Base-by-base conservation (phyloP, 2,113 vertebrate species). In the Cheirogaleus medius region DNA sequence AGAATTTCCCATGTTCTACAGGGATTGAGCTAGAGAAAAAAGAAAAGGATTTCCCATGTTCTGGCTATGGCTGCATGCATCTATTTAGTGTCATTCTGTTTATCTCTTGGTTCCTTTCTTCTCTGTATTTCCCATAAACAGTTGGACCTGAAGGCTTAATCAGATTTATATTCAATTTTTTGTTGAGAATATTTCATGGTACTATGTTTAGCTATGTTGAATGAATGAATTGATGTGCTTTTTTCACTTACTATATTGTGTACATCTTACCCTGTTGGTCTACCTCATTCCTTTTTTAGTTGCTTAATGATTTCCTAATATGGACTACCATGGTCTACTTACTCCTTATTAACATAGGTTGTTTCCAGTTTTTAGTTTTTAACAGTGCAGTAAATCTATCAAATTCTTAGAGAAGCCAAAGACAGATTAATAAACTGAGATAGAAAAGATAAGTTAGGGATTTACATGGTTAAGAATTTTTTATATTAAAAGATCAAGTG, bases 61-160 rank as follows among this genome's bases (percentile, higher is more conserved):
- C 58, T 77, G 47, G 56, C 56, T 84, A 5, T 93, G 87, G 32
- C 86, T 37, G 73, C 91, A 69, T 66, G 8, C n/a, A 76, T 94
- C 9, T 86, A 94, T 78, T 90, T 88, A 85, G 71, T 94, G 81
- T 82, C 29, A 7, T 78, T 86, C 52, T 83, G 25, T 42, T 95
- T 95, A 13, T 89, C 47, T 87, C 47, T 93, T 81, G 66, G 21
- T 85, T 97, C n/a, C 15, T 96, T 77, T 95, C 58, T 74, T 90
- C 47, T 71, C 25, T 88, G 5, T 69, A 37, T 86, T 94, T 95
- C 54, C 58, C 39, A 71, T 77, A 76, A 90, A 81, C 17, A 66
- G 39, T 94, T 97, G 85, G 66, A 93, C 92, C 76, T 77, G 82
- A 95, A 84, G 47, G 52, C 49, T 90, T 95, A 82, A 49, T 92